A percentile compares a stretch with the other conserved stretches of the same genome.
Evolutionary conservation across 2,888 invertebrate genomes (phyloP).

Genomic region (Pomacea canaliculata): DNA sequence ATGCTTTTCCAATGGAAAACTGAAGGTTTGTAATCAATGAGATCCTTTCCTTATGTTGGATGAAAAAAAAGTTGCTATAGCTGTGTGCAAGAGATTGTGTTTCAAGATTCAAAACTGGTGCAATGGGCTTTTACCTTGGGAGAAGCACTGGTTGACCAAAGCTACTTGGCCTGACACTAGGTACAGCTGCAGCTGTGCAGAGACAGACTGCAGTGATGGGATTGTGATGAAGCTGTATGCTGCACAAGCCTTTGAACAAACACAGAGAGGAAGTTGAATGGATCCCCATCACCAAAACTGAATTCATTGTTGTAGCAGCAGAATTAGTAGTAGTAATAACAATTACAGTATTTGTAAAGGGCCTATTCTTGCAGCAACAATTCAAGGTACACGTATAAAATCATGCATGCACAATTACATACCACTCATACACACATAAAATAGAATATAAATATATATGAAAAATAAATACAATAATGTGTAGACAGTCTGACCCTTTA

Average conservation of each 20-base stretch:
- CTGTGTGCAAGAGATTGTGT: too few species aligned
- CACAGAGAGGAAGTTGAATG: not conserved
- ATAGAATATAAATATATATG: not conserved
- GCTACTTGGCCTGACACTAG: slow-evolving; percentile 90
- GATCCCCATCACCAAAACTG: not conserved
- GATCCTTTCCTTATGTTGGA: too few species aligned
- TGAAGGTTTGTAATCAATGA: too few species aligned
- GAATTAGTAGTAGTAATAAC: not conserved
- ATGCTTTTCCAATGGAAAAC: too few species aligned
- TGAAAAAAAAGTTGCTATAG: too few species aligned
- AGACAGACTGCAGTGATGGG: slow-evolving; percentile 88
- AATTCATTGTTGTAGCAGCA: too few species aligned
- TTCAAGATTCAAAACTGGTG: too few species aligned
- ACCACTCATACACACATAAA: not conserved
- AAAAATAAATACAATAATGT: too few species aligned
- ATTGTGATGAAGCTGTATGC: slow-evolving; percentile 97
- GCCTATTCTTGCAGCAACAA: not conserved
- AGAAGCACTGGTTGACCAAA: slow-evolving; percentile 88
- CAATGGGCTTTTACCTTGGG: slow-evolving; percentile 76
- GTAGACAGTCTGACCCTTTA: too few species aligned
- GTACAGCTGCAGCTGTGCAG: slow-evolving; percentile 85
- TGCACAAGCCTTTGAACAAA: slow-evolving; percentile 81
- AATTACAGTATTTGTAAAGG: not conserved
- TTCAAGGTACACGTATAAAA: too few species aligned
- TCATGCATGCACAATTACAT: too few species aligned